phyloP scores from a whole-genome alignment of 2,888 invertebrate species.

The Hoplodrina blanda region DNA sequence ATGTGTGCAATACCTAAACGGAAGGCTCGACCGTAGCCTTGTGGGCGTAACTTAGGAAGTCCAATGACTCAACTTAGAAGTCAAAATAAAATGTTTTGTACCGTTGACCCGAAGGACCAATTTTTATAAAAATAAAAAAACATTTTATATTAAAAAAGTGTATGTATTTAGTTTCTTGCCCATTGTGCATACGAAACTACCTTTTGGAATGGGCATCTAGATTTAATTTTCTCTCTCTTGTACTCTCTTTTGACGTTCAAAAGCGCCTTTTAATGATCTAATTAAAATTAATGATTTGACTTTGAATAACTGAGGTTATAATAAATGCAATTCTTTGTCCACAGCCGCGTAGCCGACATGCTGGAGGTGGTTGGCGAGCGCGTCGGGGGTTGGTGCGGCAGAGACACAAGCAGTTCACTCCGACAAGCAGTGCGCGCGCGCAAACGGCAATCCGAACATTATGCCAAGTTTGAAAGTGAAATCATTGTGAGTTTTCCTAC shows the following conservation, averaged over 20 bases:
- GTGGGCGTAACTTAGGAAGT: neutral
- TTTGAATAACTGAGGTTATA: too few species aligned
- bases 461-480: slow-evolving; percentile 80
- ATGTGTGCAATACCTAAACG: neutral
- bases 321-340: slow-evolving; percentile 45
- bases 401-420: slow-evolving; percentile 80
- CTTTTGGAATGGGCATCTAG: too few species aligned
- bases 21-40: neutral
- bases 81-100: neutral
- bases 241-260: too few species aligned
- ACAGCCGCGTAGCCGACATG: slow-evolving; percentile 90
- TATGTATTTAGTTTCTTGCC: too few species aligned
- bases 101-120: neutral
- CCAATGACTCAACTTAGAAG: slow-evolving; percentile 1
- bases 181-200: too few species aligned
- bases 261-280: too few species aligned
- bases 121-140: neutral
- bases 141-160: too few species aligned
- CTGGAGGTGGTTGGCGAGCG: slow-evolving; percentile 90
- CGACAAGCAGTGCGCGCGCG: slow-evolving; percentile 83
- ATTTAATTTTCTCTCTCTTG: too few species aligned
- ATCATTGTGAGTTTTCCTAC: slow-evolving; percentile 72
- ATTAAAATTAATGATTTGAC: too few species aligned
- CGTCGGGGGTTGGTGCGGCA: slow-evolving; percentile 88
- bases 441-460: slow-evolving; percentile 75